Conservation (phyloP, 2,113 vertebrate species). For the Mixornis gularis region DNA sequence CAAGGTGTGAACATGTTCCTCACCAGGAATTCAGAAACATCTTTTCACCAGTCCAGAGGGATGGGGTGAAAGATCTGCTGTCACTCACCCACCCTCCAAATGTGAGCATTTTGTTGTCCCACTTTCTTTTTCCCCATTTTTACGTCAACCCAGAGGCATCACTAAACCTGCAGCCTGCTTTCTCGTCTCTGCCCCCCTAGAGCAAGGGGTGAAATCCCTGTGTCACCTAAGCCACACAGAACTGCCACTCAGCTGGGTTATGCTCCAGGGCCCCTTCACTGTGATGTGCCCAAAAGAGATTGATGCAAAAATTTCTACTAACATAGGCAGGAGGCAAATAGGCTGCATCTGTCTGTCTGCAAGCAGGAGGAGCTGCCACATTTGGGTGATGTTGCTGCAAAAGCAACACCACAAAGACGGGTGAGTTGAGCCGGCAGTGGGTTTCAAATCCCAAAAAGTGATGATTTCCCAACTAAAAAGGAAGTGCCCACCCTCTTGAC, state of each 20-base stretch:
- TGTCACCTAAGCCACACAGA: background rate
- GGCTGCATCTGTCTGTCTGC: conserved; percentile 23
- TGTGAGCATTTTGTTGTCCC: background rate
- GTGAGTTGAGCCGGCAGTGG: background rate
- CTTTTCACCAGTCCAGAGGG: background rate
- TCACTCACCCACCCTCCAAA: background rate
- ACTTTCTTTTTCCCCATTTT: background rate
- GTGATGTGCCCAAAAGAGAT: background rate
- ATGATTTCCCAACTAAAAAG: background rate
- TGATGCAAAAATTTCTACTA: background rate
- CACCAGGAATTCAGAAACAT: background rate
- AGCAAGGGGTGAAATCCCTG: background rate
- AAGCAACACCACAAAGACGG: background rate
- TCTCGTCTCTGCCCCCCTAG: background rate
- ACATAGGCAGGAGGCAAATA: background rate
- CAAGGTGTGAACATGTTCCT: background rate
- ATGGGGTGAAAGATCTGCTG: background rate
- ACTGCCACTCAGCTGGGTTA: background rate
- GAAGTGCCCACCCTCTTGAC: background rate
- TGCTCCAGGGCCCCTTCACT: background rate
- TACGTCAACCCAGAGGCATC: background rate
- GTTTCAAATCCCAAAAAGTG: background rate
- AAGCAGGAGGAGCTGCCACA: background rate
- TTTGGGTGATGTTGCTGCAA: background rate
- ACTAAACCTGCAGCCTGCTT: background rate